Percentiles rank a stretch among this genome's conserved stretches.
These are phyloP conservation scores for Coturnix japonica DNA, from an alignment of 2,113 vertebrate species.

Conservation along the genomic window DNA sequence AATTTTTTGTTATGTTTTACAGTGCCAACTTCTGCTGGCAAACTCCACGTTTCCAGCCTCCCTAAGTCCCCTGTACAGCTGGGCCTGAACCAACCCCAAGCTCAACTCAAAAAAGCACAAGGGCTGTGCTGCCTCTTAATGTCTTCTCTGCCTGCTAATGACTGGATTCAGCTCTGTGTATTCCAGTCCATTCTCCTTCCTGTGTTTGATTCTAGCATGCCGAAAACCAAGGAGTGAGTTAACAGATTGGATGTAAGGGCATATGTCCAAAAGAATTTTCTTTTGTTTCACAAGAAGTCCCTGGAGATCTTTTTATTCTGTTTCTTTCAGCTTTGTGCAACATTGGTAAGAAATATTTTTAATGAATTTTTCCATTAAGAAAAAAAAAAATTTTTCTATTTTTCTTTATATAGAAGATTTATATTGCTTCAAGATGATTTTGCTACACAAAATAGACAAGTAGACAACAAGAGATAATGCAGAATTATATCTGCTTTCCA, in stretches of 20 bases:
- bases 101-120: background rate
- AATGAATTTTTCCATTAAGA: background rate
- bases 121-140: fast-evolving
- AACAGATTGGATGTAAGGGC: background rate
- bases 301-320: background rate
- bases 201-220: background rate
- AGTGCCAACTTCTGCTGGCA: background rate
- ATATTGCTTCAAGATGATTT: background rate
- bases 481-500: background rate
- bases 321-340: background rate
- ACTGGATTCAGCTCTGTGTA: background rate
- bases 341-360: background rate
- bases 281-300: background rate
- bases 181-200: background rate
- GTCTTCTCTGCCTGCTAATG: background rate
- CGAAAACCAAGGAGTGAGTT: background rate
- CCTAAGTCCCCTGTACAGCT: background rate
- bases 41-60: background rate
- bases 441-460: background rate
- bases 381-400: background rate
- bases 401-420: background rate
- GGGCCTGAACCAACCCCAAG: background rate
- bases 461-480: background rate
- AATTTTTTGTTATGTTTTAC: background rate
- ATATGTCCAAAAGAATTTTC: background rate